Evolutionary conservation across 2,888 invertebrate species (phyloP), one percentile per base, ranked within the genome.

Genomic region (Cephus pulcher): DNA sequence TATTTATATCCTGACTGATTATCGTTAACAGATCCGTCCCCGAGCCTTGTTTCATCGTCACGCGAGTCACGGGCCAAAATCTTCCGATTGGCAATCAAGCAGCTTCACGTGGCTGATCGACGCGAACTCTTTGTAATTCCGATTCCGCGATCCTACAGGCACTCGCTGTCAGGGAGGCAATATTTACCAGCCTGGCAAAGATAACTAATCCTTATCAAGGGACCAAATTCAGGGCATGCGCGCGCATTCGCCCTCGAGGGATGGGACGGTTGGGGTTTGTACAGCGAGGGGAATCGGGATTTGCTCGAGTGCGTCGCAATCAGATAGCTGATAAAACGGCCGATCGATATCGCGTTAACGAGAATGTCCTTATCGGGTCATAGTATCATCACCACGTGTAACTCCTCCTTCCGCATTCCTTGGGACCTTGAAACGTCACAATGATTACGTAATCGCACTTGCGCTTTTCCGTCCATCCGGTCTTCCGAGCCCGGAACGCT

Each of bases 331-430:
- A 56, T 56, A 56, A 56, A 56, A 56, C 23, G 80, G 78, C 70
- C 82, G 86, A 87, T 89, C 88, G 86, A 87, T 88, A 86, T 83
- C 82, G 76, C 83, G 77, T 82, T 86, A 86, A 86, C 84, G 86
- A 86, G 86, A 80, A 83, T 80, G 79, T 75, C 81, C 82, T 84
- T 84, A 85, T 83, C 85, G 23, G 56, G 23, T 56, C 23, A 2
- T 9, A 23, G 56, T 23, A 56, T 56, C 56, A 0, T 40, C 6
- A 2, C 56, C 56, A 23, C 56, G 56, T 9, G 56, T 9, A 56
- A 0, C 56, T 56, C 23, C 9, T 23, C 9, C 23, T 56, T 56
- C 23, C 23, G 56, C 56, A 9, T 56, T 23, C 9, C 23, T 56
- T 56, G 56, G 9, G 56, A 56, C 56, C 23, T 9, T 9, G 1